phyloP scores from a whole-genome alignment of 2,797 vertebrate genomes.

The Paguma larvata region DNA sequence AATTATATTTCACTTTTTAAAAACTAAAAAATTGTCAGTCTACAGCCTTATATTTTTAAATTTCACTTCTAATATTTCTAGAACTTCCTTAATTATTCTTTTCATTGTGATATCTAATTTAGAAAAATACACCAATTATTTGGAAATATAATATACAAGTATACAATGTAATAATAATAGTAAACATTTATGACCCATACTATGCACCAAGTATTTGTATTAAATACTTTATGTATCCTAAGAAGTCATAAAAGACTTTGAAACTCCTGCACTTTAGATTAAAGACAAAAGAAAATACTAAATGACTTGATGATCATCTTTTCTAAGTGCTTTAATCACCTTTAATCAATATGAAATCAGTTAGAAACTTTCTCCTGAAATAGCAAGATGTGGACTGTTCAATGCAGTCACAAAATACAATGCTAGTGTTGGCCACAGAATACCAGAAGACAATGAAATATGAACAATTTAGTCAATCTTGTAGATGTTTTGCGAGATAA shows the following conservation, averaged over 20 bases:
- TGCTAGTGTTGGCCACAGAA: not conserved
- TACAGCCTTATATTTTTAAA: not conserved
- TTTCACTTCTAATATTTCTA: constrained; percentile 35
- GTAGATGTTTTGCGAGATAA: not conserved
- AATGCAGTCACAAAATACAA: not conserved
- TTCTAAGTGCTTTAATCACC: not conserved
- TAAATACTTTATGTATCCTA: not conserved
- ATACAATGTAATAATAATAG: not conserved
- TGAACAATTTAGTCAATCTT: not conserved
- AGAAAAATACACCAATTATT: not conserved
- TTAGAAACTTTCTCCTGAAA: constrained; percentile 11
- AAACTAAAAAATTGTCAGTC: not conserved
- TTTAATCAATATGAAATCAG: not conserved
- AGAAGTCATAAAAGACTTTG: constrained; percentile 23
- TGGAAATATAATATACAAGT: not conserved
- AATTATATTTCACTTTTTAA: constrained; percentile 39
- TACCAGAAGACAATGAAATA: not conserved
- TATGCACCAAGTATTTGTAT: not conserved
- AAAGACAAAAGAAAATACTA: constrained; percentile 46
- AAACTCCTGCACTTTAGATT: not conserved
- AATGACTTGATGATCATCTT: not conserved
- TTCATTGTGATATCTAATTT: not conserved
- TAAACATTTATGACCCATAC: not conserved
- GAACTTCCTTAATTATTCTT: not conserved
- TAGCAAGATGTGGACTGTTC: not conserved